phyloP scores from a whole-genome alignment of 1,140 invertebrate species.

The Listronotus oregonensis region DNA sequence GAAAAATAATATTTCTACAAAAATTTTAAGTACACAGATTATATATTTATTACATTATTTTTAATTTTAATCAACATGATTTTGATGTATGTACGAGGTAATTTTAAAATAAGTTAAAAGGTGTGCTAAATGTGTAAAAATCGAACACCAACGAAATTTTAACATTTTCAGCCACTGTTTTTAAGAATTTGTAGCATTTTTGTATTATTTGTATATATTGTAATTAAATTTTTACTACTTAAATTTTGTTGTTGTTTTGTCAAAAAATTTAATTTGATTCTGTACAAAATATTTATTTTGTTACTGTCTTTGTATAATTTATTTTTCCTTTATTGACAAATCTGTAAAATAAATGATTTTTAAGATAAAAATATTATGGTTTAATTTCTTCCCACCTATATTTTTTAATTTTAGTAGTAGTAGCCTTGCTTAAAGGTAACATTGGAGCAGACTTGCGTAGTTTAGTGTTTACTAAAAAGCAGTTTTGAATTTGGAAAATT shows the following conservation, averaged over 20 bases:
- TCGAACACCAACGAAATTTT: not conserved
- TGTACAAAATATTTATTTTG: conserved; percentile 25
- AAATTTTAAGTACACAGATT: too few species aligned
- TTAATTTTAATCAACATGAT: not conserved
- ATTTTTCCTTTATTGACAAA: conserved; percentile 21
- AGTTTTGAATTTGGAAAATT: too few species aligned
- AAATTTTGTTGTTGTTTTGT: conserved; percentile 13
- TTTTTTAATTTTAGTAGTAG: too few species aligned
- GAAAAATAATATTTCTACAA: conserved; percentile 5
- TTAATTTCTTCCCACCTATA: too few species aligned
- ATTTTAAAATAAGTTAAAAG: not conserved
- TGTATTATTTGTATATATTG: conserved; percentile 22
- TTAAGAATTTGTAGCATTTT: not conserved
- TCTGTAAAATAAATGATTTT: conserved; percentile 10
- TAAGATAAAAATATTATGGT: not conserved
- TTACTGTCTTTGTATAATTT: conserved; percentile 22
- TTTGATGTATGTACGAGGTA: not conserved
- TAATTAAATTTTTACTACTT: not conserved
- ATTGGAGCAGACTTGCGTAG: too few species aligned
- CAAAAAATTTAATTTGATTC: not conserved
- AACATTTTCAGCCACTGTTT: not conserved
- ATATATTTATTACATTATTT: not conserved
- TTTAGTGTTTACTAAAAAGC: too few species aligned
- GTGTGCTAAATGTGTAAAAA: too few species aligned
- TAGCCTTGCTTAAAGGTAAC: too few species aligned